These are phyloP conservation scores for Galerucella pusilla DNA, from an alignment of 2,888 invertebrate species.

Conservation along the genomic window DNA sequence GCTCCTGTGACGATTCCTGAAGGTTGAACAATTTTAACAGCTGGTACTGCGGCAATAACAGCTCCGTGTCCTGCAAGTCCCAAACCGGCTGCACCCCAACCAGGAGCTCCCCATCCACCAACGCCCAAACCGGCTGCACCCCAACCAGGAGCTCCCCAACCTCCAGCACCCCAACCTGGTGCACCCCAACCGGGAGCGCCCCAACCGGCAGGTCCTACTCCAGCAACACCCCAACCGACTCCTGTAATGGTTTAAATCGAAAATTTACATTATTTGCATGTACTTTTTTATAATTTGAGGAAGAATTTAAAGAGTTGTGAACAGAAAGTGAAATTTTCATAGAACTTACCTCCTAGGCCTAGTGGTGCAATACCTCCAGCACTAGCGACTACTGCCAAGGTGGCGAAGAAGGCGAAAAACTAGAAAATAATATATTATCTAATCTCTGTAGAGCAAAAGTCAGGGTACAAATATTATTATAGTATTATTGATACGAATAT, in stretches of 20 bases:
- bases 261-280: too few species aligned
- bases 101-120: neutral
- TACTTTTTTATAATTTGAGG: too few species aligned
- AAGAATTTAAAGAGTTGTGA: too few species aligned
- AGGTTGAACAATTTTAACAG: constrained; percentile 14
- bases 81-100: neutral
- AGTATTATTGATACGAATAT: too few species aligned
- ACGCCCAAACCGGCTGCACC: constrained; percentile 1
- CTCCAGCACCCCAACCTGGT: neutral
- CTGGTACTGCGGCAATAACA: constrained; percentile 24
- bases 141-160: neutral
- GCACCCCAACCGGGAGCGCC: neutral
- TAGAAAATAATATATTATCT: neutral
- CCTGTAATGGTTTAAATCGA: too few species aligned
- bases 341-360: constrained; percentile 17
- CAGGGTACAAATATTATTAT: too few species aligned
- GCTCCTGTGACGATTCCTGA: constrained; percentile 37
- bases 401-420: constrained; percentile 16
- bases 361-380: constrained; percentile 18
- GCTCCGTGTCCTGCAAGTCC: constrained; percentile 21
- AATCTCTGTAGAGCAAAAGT: too few species aligned
- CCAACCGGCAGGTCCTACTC: neutral
- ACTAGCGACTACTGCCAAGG: constrained; percentile 15
- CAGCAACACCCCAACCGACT: neutral
- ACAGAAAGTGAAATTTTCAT: neutral